Base-by-base conservation (phyloP, 2,888 invertebrate species). In the Hirudinaria manillensis region DNA sequence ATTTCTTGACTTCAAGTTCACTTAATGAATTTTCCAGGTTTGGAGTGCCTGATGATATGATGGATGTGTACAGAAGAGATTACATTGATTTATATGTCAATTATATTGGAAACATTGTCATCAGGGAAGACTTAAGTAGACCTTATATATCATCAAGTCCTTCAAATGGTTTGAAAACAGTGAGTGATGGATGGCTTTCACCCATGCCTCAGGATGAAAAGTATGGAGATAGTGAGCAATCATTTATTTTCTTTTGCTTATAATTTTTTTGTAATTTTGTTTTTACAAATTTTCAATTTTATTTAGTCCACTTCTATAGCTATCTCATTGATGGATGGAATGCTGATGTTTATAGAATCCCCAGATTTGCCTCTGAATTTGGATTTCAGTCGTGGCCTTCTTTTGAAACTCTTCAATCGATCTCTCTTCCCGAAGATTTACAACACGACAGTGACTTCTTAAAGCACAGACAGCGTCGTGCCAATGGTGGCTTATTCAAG, bases 301-400 rank as follows among this genome's bases (percentile, higher is more conserved):
- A 6, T 34, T 68, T 81, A 86, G 86, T 85, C 70, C 97, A 98
- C 83, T 93, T 90, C 83, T 98, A 99, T 85, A 91, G 93, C 81
- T 94, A 96, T 82, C 74, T 90, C 0, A 86, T 87, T 34, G 91
- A 98, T 82, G 89, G 90, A 75, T 98, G 94, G 94, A 87, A 92
- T 81, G 88, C 89, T 71, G 89, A 88, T 76, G 90, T 89, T 7
- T 95, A 91, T 83, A 92, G 92, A 0, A 88, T 89, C 21, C 90
- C 94, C 0, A 88, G 98, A 81, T 97, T 98, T 85, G 90, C 91
- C 3, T 96, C 98, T 0, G 99, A 99, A 85, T 99, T 94, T 83
- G 99, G 99, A 0, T 91, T 92, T 79, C 97, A 98, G 85, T 92
- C 95, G 0, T 87, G 93, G 79, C 95, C 97, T 0, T 90, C 91